Percentiles rank a stretch among this genome's conserved stretches.
Evolutionary conservation across 2,113 vertebrate genomes (phyloP).

Genomic region (Oncorhynchus masou): DNA sequence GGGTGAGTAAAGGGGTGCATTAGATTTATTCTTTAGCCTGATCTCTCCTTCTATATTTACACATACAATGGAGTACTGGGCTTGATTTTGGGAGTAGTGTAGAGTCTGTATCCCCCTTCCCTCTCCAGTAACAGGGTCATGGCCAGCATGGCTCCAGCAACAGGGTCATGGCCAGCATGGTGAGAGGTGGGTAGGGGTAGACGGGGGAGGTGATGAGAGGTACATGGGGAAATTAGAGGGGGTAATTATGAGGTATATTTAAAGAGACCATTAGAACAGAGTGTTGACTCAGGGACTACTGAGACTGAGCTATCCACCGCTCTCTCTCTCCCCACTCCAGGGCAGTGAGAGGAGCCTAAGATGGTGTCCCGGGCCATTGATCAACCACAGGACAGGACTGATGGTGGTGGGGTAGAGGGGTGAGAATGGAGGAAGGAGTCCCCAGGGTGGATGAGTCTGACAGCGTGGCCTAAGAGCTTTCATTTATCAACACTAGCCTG

Average conservation of each 20-base stretch:
- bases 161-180: slow-evolving; percentile 61
- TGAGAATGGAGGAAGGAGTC: slow-evolving; percentile 57
- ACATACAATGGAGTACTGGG: too few relatives aligned
- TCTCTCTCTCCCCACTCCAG: slow-evolving; percentile 45
- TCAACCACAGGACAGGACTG: slow-evolving; percentile 58
- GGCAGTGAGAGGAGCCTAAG: slow-evolving; percentile 28
- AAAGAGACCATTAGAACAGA: slow-evolving; percentile 66
- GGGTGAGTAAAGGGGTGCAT: too few relatives aligned
- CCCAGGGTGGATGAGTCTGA: slow-evolving; percentile 54
- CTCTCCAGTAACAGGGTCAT: slow-evolving; percentile 21
- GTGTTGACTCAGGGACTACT: slow-evolving; percentile 61
- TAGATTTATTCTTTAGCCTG: too few relatives aligned
- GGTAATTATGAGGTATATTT: slow-evolving; percentile 70
- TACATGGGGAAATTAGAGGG: slow-evolving; percentile 58
- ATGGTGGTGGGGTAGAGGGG: slow-evolving; percentile 37
- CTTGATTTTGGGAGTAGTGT: background rate
- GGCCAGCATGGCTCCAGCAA: slow-evolving; percentile 6
- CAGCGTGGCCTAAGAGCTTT: slow-evolving; percentile 59
- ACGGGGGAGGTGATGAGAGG: slow-evolving; percentile 5
- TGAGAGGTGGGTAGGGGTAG: slow-evolving; percentile 30
- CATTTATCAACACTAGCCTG: slow-evolving; percentile 60
- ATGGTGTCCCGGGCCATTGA: slow-evolving; percentile 59
- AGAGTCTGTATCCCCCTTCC: background rate
- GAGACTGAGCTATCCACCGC: slow-evolving; percentile 54
- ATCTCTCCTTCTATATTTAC: too few relatives aligned